Evolutionary conservation across 2,113 vertebrate genomes (phyloP).

Genomic region (Tichodroma muraria): DNA sequence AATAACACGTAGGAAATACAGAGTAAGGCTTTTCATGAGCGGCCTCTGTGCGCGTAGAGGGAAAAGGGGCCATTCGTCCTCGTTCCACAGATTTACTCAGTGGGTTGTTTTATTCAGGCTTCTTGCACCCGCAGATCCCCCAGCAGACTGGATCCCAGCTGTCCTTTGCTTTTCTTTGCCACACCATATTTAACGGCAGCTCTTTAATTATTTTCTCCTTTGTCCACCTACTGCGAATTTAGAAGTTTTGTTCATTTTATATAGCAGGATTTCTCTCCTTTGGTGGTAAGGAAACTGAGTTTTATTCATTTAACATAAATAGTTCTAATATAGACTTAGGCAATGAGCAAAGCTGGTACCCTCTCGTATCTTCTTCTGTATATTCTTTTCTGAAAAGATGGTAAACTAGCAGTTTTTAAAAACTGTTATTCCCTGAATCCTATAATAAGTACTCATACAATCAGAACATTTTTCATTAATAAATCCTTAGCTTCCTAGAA

Average conservation of each 20-base stretch:
- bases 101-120: not conserved
- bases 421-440: not conserved
- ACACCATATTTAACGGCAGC: not conserved
- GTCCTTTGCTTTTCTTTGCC: not conserved
- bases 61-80: not conserved
- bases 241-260: not conserved
- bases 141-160: not conserved
- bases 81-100: not conserved
- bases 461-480: slow-evolving; percentile 1
- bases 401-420: not conserved
- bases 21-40: not conserved
- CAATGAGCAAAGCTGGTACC: not conserved
- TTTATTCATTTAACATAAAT: not conserved
- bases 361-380: not conserved
- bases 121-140: not conserved
- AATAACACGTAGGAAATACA: not conserved
- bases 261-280: not conserved
- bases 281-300: not conserved
- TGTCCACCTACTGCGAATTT: not conserved
- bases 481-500: slow-evolving; percentile 46
- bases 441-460: not conserved
- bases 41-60: rapidly evolving
- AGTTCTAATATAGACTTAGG: not conserved
- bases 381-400: not conserved
- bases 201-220: not conserved